Evolutionary conservation across 2,888 invertebrate species (phyloP).

Genomic region (Eilema caniola): DNA sequence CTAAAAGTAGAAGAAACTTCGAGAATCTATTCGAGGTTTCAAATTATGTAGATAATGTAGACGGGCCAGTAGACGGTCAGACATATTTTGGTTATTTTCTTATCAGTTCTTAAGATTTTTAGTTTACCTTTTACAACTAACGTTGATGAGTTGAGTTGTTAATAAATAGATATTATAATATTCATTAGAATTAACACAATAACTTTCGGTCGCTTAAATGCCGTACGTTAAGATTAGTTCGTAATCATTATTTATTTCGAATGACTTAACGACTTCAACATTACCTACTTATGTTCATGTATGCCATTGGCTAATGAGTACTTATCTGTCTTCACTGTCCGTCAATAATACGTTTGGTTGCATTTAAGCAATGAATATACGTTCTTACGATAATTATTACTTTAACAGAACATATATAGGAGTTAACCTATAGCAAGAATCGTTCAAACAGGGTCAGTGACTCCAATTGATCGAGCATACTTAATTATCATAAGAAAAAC

Average conservation of each 20-base stretch:
- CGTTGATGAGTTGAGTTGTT: neutral
- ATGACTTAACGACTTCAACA: neutral
- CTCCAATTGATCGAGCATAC: neutral
- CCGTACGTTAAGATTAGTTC: neutral
- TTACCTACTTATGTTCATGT: neutral
- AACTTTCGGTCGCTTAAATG: neutral
- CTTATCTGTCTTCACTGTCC: neutral
- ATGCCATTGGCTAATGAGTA: neutral
- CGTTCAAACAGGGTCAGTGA: neutral
- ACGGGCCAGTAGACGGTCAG: neutral
- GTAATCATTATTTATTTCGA: neutral
- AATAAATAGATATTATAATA: neutral
- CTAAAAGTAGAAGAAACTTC: slow-evolving; percentile 15
- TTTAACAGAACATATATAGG: neutral
- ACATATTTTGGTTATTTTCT: neutral
- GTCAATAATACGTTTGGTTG: neutral
- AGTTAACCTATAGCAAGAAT: too few species aligned
- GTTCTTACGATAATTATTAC: neutral
- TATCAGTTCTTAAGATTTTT: neutral
- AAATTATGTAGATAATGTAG: neutral
- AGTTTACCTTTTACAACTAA: neutral
- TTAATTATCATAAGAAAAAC: neutral
- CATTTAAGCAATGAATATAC: neutral
- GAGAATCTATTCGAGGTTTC: neutral
- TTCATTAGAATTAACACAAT: neutral